Conservation (phyloP, 2,888 invertebrate species). For the Archaeoteleia sp. region DNA sequence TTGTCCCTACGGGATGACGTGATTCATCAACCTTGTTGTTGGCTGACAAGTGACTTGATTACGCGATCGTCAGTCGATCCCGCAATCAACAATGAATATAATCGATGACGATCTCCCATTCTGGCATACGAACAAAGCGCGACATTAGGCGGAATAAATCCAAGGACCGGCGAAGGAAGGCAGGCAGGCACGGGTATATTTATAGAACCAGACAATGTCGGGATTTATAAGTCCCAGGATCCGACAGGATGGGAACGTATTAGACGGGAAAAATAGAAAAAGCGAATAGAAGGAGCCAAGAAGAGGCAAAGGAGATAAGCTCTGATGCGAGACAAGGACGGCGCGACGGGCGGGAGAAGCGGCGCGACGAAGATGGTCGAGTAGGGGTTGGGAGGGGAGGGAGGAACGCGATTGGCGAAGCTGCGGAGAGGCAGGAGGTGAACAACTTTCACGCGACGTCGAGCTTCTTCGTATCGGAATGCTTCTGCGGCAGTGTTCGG, state of each 20-base stretch:
- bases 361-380: too few species aligned
- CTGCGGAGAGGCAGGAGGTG: slow-evolving; percentile 55
- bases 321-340: slow-evolving; percentile 6
- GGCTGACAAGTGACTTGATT: slow-evolving; percentile 38
- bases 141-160: slow-evolving; percentile 53
- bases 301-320: slow-evolving; percentile 3
- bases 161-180: slow-evolving; percentile 43
- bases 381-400: slow-evolving; percentile 12
- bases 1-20: too few species aligned
- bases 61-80: slow-evolving; percentile 20
- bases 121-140: slow-evolving; percentile 48
- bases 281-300: background rate
- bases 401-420: slow-evolving; percentile 38
- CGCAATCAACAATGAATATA: slow-evolving; percentile 43
- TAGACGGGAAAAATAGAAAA: slow-evolving; percentile 50
- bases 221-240: slow-evolving; percentile 54
- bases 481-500: slow-evolving; percentile 53
- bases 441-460: slow-evolving; percentile 67
- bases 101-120: slow-evolving; percentile 34
- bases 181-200: slow-evolving; percentile 44
- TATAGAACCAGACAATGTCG: slow-evolving; percentile 53
- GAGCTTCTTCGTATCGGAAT: slow-evolving; percentile 63
- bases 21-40: slow-evolving; percentile 35
- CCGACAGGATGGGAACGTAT: slow-evolving; percentile 54
- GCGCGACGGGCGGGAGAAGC: slow-evolving; percentile 13